A percentile compares a stretch with the other conserved stretches of the same genome.
Conservation (phyloP, 2,888 invertebrate genomes). For the Acanthococcus lagerstroemiae region DNA sequence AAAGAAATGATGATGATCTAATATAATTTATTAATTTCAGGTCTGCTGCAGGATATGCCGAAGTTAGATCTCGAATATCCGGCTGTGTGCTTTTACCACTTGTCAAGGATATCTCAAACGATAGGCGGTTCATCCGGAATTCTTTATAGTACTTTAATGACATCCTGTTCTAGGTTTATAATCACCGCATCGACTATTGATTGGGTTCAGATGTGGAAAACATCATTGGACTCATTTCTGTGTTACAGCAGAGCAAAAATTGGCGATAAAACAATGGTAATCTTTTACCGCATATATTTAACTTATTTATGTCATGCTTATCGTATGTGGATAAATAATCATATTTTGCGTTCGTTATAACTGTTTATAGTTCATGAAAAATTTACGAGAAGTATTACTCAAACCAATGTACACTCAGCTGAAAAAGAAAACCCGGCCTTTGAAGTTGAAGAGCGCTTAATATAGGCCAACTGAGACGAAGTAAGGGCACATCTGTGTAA, state of each 20-base stretch:
- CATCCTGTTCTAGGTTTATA: constrained; percentile 40
- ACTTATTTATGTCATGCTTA: background rate
- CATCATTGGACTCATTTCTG: constrained; percentile 51
- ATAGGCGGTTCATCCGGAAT: constrained; percentile 75
- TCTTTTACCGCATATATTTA: background rate
- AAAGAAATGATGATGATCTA: too few relatives aligned
- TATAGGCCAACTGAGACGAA: too few relatives aligned
- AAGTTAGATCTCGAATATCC: constrained; percentile 26
- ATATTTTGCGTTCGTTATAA: background rate
- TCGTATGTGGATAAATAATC: background rate
- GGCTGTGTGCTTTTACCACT: constrained; percentile 30
- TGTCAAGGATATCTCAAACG: constrained; percentile 47
- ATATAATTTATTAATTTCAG: too few relatives aligned
- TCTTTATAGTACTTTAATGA: constrained; percentile 62
- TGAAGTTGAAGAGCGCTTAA: too few relatives aligned
- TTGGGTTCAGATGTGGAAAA: constrained; percentile 50
- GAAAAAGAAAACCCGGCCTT: too few relatives aligned
- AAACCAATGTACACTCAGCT: background rate
- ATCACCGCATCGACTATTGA: constrained; percentile 36
- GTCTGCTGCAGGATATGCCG: constrained; percentile 15
- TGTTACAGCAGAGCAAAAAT: constrained; percentile 61
- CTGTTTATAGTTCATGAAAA: background rate
- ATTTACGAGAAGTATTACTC: background rate
- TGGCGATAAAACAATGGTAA: constrained; percentile 67
- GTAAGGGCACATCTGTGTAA: too few relatives aligned